Percentiles rank a stretch among this genome's conserved stretches.
Evolutionary conservation across 1,140 invertebrate species (phyloP).

Genomic region (Globodera ellingtonae): DNA sequence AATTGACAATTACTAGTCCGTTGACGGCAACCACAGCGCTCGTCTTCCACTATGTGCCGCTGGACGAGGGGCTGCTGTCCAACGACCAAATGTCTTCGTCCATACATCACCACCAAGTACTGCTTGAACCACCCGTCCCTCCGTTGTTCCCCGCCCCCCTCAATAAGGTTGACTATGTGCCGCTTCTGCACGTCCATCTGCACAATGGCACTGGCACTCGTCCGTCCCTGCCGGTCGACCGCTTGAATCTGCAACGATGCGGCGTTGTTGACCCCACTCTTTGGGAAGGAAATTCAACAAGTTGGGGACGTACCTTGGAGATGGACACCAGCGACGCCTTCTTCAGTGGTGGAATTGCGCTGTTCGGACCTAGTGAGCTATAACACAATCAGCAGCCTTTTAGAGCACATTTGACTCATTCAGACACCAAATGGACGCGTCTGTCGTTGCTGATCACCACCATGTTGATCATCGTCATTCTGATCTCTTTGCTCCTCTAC

Average conservation of each 20-base stretch:
- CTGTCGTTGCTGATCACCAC: conserved; percentile 22
- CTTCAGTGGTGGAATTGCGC: neutral
- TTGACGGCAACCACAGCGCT: neutral
- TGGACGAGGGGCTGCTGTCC: neutral
- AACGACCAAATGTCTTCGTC: neutral
- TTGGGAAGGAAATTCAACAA: conserved; percentile 22
- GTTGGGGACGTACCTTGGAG: conserved; percentile 8
- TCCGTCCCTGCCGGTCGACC: neutral
- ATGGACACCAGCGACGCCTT: neutral
- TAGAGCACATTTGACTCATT: neutral
- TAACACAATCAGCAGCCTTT: conserved; percentile 10
- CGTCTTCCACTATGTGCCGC: neutral
- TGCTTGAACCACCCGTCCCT: neutral
- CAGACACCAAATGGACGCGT: neutral
- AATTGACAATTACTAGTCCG: neutral
- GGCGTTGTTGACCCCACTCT: conserved; percentile 8
- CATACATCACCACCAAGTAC: neutral
- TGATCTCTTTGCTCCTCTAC: conserved; percentile 16
- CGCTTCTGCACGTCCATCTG: conserved; percentile 3
- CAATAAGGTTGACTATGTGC: conserved; percentile 11
- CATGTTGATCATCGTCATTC: conserved; percentile 21
- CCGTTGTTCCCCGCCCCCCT: neutral
- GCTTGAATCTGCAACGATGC: neutral
- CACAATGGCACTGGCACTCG: neutral
- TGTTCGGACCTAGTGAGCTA: neutral